Percentiles rank a stretch among this genome's conserved stretches.
These are phyloP conservation scores for Cercopithecus mona DNA, from an alignment of 2,113 vertebrate species.

Conservation along the genomic window DNA sequence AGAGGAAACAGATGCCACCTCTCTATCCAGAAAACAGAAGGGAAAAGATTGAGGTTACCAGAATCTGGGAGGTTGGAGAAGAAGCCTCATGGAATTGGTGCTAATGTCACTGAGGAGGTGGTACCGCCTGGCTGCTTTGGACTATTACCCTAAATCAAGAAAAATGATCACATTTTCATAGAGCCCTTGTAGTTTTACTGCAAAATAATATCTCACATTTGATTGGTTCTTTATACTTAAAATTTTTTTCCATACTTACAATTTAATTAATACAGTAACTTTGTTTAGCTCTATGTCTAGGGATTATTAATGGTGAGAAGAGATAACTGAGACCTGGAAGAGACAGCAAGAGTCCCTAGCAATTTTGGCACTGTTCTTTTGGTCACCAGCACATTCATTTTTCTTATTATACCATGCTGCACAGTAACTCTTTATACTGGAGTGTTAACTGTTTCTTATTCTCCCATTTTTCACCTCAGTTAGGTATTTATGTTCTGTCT, in stretches of 20 bases:
- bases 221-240: slow-evolving; percentile 15
- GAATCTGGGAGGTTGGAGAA: neutral
- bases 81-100: neutral
- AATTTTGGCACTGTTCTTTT: neutral
- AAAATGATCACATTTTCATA: neutral
- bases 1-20: neutral
- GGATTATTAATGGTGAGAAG: slow-evolving; percentile 1
- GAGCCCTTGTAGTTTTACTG: neutral
- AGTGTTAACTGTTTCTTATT: slow-evolving; percentile 6
- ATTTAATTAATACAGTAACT: neutral
- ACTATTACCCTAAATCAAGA: neutral
- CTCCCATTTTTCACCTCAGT: neutral
- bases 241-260: neutral
- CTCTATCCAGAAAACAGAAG: neutral
- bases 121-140: neutral
- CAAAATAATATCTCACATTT: neutral
- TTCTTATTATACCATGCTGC: neutral
- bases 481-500: slow-evolving; percentile 8
- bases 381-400: neutral
- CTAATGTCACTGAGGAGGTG: neutral
- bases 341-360: neutral
- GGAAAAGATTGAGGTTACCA: neutral
- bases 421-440: neutral
- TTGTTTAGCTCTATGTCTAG: neutral
- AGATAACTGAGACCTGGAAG: neutral